Evolutionary conservation across 2,888 invertebrate species (phyloP).

Genomic region (Caenorhabditis plicata): DNA sequence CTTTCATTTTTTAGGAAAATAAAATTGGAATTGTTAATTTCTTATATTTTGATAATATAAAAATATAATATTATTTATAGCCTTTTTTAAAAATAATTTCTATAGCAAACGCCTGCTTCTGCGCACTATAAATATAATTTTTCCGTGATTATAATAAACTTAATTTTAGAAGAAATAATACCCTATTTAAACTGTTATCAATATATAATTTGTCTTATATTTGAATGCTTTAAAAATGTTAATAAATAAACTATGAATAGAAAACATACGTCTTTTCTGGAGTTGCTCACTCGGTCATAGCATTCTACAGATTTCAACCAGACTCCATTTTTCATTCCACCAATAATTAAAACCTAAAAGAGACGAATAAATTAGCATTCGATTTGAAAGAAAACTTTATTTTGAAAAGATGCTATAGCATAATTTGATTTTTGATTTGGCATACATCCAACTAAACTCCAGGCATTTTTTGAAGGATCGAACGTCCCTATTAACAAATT

Average conservation of each 20-base stretch:
- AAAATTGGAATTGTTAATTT: too few relatives aligned
- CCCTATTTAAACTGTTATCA: too few relatives aligned
- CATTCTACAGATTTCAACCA: slow-evolving; percentile 22
- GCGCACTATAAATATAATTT: neutral
- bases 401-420: slow-evolving; percentile 9
- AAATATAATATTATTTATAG: neutral
- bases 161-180: too few relatives aligned
- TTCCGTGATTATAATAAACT: neutral
- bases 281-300: slow-evolving; percentile 24
- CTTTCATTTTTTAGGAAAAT: too few relatives aligned
- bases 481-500: slow-evolving; percentile 23
- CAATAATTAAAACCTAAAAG: slow-evolving; percentile 27
- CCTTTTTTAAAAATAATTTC: neutral
- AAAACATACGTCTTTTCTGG: slow-evolving; percentile 22
- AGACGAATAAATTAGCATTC: slow-evolving; percentile 2
- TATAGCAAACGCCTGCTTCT: too few relatives aligned
- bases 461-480: slow-evolving; percentile 7
- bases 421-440: slow-evolving; percentile 31
- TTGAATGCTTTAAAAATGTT: slow-evolving; percentile 2
- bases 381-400: neutral
- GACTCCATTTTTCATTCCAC: slow-evolving; percentile 25
- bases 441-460: slow-evolving; percentile 21
- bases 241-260: neutral
- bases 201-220: neutral
- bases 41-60: too few relatives aligned